These are phyloP conservation scores for Lagenorhynchus albirostris DNA, from an alignment of 2,113 vertebrate species.

Conservation along the genomic window DNA sequence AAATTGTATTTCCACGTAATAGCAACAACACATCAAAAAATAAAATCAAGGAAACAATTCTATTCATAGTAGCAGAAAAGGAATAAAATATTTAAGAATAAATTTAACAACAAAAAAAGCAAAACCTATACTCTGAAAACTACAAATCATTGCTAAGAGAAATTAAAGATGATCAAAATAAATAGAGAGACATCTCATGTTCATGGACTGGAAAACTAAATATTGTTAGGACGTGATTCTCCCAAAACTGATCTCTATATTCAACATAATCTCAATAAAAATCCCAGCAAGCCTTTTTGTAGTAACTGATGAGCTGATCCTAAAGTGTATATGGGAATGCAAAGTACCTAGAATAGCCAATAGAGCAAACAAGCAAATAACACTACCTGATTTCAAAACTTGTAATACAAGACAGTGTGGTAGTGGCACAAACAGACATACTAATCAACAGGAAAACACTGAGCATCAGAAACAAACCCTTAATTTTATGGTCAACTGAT, in stretches of 20 bases:
- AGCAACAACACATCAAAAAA: not conserved
- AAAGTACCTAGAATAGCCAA: not conserved
- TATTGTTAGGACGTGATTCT: not conserved
- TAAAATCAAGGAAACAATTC: not conserved
- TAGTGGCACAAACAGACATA: not conserved
- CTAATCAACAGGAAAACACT: not conserved
- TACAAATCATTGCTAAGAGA: not conserved
- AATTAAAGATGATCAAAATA: not conserved
- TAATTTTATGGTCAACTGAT: not conserved
- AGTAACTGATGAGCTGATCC: not conserved
- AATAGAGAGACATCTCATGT: not conserved
- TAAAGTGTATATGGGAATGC: not conserved
- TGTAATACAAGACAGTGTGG: not conserved
- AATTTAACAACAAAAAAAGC: not conserved
- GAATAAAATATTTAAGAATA: not conserved
- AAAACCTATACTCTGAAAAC: not conserved
- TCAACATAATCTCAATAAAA: not conserved
- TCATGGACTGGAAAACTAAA: not conserved
- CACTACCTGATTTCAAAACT: not conserved
- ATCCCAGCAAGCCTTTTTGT: not conserved
- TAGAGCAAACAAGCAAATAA: not conserved
- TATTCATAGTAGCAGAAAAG: not conserved
- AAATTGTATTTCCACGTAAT: not conserved
- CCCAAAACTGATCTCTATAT: not conserved
- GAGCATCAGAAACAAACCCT: not conserved